Conservation (phyloP, 2,888 invertebrate species). For the Drosophila infuscata region DNA sequence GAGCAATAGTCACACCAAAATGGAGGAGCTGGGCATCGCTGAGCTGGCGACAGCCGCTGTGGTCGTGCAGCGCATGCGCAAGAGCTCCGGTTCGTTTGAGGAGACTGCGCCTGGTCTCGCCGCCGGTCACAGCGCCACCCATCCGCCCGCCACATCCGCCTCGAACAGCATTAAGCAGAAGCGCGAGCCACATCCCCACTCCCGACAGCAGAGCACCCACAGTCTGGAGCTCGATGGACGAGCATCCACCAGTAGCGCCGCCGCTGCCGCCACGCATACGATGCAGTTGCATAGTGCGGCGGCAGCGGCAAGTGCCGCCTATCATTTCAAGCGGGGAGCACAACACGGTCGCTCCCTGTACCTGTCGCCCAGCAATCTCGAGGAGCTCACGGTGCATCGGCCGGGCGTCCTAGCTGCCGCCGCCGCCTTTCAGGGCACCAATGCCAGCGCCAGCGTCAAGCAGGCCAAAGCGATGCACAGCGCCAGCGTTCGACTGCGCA, state of each 20-base stretch:
- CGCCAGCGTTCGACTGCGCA: slow-evolving; percentile 84
- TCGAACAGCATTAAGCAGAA: slow-evolving; percentile 82
- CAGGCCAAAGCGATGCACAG: slow-evolving; percentile 84
- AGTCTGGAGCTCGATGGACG: slow-evolving; percentile 84
- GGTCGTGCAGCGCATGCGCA: slow-evolving; percentile 73
- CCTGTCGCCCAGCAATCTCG: slow-evolving; percentile 84
- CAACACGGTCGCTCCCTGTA: slow-evolving; percentile 84
- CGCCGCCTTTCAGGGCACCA: slow-evolving; percentile 84
- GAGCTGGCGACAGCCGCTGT: slow-evolving; percentile 70
- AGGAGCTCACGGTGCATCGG: slow-evolving; percentile 83
- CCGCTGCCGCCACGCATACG: slow-evolving; percentile 64
- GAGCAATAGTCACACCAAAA: slow-evolving; percentile 84
- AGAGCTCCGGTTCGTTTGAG: slow-evolving; percentile 83
- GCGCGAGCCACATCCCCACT: slow-evolving; percentile 79
- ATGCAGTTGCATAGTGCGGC: slow-evolving; percentile 82
- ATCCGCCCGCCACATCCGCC: slow-evolving; percentile 68
- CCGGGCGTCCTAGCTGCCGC: slow-evolving; percentile 83
- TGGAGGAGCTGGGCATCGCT: slow-evolving; percentile 83
- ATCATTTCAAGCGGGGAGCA: slow-evolving; percentile 84
- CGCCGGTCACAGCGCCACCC: slow-evolving; percentile 70
- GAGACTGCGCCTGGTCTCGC: slow-evolving; percentile 66
- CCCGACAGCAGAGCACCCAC: slow-evolving; percentile 84
- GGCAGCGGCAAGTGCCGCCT: slow-evolving; percentile 80
- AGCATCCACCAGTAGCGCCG: slow-evolving; percentile 76
- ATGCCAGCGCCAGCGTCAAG: slow-evolving; percentile 83